phyloP scores from a whole-genome alignment of 2,113 vertebrate species.

The Elgaria multicarinata region DNA sequence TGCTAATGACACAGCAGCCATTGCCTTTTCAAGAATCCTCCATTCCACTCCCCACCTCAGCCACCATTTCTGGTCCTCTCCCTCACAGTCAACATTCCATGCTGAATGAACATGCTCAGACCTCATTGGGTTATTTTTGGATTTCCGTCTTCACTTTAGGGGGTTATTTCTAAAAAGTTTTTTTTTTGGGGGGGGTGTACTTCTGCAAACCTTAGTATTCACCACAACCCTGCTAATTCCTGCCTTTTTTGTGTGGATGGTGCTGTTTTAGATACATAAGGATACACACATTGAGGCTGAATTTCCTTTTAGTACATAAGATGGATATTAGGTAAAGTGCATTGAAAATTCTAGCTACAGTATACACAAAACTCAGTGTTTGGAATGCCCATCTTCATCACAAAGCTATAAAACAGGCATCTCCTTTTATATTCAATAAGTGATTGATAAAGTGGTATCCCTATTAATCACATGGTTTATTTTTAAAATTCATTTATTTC shows the following conservation, averaged over 20 bases:
- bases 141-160: not conserved
- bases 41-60: not conserved
- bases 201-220: not conserved
- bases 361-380: not conserved
- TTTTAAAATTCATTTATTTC: not conserved
- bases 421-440: no score
- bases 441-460: not conserved
- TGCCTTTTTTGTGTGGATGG: not conserved
- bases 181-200: not conserved
- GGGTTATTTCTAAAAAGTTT: not conserved
- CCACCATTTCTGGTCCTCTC: not conserved
- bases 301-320: not conserved
- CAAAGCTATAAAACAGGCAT: not conserved
- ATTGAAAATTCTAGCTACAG: not conserved
- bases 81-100: not conserved
- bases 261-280: not conserved
- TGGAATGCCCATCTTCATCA: not conserved
- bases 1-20: no score
- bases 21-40: not conserved
- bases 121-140: not conserved
- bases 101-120: not conserved
- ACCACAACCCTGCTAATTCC: not conserved
- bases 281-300: no score
- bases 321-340: not conserved
- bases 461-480: not conserved